Evolutionary conservation across 2,113 vertebrate genomes (phyloP).

Genomic region (Sinocyclocheilus rhinocerous): DNA sequence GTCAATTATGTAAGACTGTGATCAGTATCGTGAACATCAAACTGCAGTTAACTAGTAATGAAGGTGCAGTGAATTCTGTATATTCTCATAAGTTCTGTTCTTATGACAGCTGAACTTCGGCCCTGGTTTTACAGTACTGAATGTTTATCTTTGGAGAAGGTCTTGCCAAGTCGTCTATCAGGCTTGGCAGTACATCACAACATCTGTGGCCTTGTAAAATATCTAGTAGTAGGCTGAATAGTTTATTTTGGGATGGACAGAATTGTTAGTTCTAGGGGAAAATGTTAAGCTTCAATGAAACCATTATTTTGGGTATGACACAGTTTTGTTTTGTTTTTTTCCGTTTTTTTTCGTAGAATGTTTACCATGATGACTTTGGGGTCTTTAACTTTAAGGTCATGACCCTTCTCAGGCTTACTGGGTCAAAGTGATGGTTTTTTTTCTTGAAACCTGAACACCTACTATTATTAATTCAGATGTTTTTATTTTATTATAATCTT

Average conservation of each 20-base stretch:
- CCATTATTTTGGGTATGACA: neutral
- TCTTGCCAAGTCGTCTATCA: constrained; percentile 1
- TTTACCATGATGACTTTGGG: neutral
- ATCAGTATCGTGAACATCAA: neutral
- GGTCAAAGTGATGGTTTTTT: neutral
- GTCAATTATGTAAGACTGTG: neutral
- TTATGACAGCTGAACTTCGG: neutral
- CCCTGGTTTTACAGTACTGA: neutral
- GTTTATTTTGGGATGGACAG: neutral
- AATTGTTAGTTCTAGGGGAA: neutral
- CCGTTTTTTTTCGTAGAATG: neutral
- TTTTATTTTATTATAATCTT: neutral
- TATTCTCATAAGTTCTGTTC: neutral
- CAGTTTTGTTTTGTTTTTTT: neutral
- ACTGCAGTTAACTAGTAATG: neutral
- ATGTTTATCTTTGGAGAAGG: constrained; percentile 10
- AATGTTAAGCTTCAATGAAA: neutral
- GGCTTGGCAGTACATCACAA: constrained; percentile 1
- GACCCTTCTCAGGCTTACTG: neutral
- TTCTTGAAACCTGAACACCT: neutral
- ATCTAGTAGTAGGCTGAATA: neutral
- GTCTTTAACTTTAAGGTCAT: neutral
- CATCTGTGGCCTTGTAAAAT: constrained; percentile 18
- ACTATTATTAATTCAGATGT: neutral
- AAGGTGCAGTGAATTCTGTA: neutral